Percentiles rank a stretch among this genome's conserved stretches.
Evolutionary conservation across 2,888 invertebrate species (phyloP).

Genomic region (Drosophila siamana): DNA sequence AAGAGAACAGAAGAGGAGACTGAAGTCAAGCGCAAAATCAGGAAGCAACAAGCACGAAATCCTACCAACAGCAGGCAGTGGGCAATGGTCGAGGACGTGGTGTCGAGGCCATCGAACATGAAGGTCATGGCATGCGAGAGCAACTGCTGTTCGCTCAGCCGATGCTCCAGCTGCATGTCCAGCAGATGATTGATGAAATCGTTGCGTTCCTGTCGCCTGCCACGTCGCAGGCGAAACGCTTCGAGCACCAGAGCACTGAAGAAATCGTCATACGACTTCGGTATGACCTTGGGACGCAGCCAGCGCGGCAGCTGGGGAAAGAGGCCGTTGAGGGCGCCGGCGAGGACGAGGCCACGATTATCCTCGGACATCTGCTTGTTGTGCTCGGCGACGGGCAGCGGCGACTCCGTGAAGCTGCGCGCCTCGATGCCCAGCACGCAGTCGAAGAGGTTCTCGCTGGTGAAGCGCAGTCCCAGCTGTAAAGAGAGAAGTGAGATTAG

Average conservation of each 20-base stretch:
- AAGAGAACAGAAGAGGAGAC: background rate
- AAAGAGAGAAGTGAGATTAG: background rate
- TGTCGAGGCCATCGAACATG: constrained; percentile 84
- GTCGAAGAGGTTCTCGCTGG: constrained; percentile 85
- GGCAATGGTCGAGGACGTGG: constrained; percentile 81
- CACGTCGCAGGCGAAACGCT: constrained; percentile 72
- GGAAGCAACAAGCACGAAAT: background rate
- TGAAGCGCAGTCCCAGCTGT: constrained; percentile 83
- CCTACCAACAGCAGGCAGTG: constrained; percentile 82
- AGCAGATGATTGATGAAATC: constrained; percentile 84
- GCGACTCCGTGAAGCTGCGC: constrained; percentile 80
- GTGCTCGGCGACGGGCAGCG: constrained; percentile 80
- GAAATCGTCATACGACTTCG: constrained; percentile 88
- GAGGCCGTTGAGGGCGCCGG: constrained; percentile 72
- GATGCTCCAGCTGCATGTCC: constrained; percentile 75
- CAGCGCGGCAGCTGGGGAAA: constrained; percentile 76
- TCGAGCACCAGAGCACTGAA: constrained; percentile 75
- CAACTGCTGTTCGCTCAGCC: constrained; percentile 70
- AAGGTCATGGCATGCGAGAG: constrained; percentile 84
- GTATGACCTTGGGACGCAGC: constrained; percentile 75
- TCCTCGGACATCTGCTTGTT: constrained; percentile 82
- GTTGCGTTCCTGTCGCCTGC: constrained; percentile 60
- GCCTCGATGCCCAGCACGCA: constrained; percentile 86
- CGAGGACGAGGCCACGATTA: constrained; percentile 66
- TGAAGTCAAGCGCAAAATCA: background rate